Evolutionary conservation across 2,888 invertebrate species (phyloP).

Genomic region (Blastobasis lacticolella): DNA sequence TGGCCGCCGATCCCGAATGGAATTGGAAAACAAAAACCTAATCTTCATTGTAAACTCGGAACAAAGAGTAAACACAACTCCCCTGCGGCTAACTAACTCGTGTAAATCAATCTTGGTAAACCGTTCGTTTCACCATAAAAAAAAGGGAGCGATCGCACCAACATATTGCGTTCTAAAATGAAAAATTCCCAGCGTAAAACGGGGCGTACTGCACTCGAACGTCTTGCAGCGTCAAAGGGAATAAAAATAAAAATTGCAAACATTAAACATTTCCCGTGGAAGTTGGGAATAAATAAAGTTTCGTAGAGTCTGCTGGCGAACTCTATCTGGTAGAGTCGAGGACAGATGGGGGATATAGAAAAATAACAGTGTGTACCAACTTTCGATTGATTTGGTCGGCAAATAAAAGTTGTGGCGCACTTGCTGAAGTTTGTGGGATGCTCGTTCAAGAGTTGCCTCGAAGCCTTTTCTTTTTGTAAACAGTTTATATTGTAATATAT

Average conservation of each 20-base stretch:
- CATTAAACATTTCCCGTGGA: constrained; percentile 53
- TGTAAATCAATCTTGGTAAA: no score
- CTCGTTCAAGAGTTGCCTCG: no score
- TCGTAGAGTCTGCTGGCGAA: constrained; percentile 21
- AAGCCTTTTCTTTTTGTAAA: no score
- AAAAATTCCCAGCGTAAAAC: constrained; percentile 34
- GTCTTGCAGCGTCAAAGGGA: constrained; percentile 22
- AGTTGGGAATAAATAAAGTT: constrained; percentile 53
- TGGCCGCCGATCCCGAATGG: no score
- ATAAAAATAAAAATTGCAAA: constrained; percentile 46
- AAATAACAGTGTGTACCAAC: constrained; percentile 16
- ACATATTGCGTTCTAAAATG: constrained; percentile 37
- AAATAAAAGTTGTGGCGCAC: no score
- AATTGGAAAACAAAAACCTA: no score
- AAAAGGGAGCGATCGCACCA: neutral
- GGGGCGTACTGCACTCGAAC: constrained; percentile 7
- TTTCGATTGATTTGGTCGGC: constrained; percentile 7
- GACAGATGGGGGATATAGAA: constrained; percentile 20
- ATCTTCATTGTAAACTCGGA: no score
- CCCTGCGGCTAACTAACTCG: no score
- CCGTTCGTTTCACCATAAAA: no score
- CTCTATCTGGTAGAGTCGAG: constrained; percentile 23
- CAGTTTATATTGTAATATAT: no score
- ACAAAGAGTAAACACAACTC: no score
- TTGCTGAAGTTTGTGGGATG: no score